Percentiles rank a stretch among this genome's conserved stretches.
Conservation (phyloP, 2,113 vertebrate species). For the Meriones unguiculatus region DNA sequence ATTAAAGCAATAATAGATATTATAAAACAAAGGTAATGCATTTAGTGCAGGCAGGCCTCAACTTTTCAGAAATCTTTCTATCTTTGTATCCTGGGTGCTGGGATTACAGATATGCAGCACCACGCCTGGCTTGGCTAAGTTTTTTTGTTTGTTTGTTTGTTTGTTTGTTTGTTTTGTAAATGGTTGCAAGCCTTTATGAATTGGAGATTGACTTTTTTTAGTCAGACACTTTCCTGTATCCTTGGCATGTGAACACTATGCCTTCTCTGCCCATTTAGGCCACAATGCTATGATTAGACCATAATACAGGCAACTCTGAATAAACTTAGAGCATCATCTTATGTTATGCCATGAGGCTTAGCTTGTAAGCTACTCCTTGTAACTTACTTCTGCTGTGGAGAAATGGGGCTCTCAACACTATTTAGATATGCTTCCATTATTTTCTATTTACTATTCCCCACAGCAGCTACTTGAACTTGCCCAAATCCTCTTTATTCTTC, state of each 20-base stretch:
- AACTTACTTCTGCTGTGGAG: conserved; percentile 33
- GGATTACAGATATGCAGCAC: neutral
- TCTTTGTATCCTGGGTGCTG: neutral
- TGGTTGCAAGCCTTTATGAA: neutral
- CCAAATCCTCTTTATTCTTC: neutral
- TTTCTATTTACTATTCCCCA: neutral
- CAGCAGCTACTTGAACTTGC: neutral
- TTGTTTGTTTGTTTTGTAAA: neutral
- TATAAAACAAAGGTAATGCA: neutral
- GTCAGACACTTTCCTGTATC: neutral
- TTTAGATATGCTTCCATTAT: conserved; percentile 12
- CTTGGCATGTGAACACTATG: neutral
- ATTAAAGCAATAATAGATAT: neutral
- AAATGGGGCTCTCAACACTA: neutral
- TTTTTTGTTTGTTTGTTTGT: neutral
- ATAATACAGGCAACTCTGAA: neutral
- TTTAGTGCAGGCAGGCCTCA: neutral
- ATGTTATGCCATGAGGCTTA: conserved; percentile 12
- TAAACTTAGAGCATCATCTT: conserved; percentile 35
- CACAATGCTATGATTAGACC: conserved; percentile 28
- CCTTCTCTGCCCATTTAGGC: conserved; percentile 32
- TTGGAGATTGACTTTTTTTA: neutral
- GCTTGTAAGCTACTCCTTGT: neutral
- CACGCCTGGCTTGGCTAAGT: neutral
- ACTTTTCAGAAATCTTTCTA: neutral